phyloP scores from a whole-genome alignment of 2,113 vertebrate species.

The Macquaria ambigua region DNA sequence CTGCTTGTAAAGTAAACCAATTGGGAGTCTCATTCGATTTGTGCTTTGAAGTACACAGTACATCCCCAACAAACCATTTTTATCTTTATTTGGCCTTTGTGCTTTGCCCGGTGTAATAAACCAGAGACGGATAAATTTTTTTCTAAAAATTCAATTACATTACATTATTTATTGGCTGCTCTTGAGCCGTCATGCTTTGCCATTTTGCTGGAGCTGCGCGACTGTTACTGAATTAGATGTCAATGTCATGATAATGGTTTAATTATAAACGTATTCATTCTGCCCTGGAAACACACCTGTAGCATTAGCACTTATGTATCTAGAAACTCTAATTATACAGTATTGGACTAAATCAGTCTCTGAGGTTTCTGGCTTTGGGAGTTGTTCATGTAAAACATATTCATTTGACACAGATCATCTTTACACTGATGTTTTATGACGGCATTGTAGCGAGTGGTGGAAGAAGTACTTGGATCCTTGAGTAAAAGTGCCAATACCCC shows the following conservation, averaged over 20 bases:
- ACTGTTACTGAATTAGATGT: background rate
- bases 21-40: conserved; percentile 5
- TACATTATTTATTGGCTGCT: background rate
- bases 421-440: background rate
- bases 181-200: background rate
- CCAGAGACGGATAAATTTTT: background rate
- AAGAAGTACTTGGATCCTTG: background rate
- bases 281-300: background rate
- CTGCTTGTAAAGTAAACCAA: background rate
- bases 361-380: background rate
- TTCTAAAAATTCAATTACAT: background rate
- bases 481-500: no score
- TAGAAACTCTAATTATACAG: background rate
- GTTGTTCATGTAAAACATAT: background rate
- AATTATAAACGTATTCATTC: background rate
- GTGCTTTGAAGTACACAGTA: background rate
- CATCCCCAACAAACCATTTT: background rate
- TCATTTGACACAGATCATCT: background rate
- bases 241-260: background rate
- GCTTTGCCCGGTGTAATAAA: background rate
- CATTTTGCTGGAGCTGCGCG: background rate
- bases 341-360: background rate
- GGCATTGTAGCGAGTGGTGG: background rate
- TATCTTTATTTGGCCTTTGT: conserved; percentile 3
- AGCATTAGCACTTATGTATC: background rate